Conservation (phyloP, 2,888 invertebrate genomes). For the Smittia aterrima region DNA sequence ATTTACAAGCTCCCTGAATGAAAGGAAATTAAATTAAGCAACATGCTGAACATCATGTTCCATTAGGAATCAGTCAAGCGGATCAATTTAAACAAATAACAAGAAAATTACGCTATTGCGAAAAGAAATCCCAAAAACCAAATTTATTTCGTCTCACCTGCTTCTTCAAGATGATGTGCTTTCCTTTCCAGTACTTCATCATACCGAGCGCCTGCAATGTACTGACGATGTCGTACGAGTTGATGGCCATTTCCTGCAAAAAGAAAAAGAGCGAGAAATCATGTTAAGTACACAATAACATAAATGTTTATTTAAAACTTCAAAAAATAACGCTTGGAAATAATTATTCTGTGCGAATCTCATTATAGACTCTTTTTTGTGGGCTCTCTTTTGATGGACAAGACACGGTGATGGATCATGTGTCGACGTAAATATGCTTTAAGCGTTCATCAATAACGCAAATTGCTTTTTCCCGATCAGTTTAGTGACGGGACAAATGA, state of each 20-base stretch:
- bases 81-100: background rate
- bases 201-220: slow-evolving; percentile 94
- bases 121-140: background rate
- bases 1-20: background rate
- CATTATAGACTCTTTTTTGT: too few species aligned
- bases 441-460: too few species aligned
- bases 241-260: slow-evolving; percentile 84
- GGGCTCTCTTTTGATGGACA: too few species aligned
- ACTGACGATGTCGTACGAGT: slow-evolving; percentile 95
- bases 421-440: too few species aligned
- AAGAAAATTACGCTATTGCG: background rate
- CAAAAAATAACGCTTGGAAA: background rate
- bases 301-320: background rate
- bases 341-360: background rate
- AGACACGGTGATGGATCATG: too few species aligned
- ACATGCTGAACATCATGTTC: slow-evolving; percentile 4
- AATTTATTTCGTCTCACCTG: slow-evolving; percentile 61
- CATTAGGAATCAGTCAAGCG: background rate
- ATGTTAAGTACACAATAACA: slow-evolving; percentile 1
- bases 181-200: slow-evolving; percentile 99
- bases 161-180: slow-evolving; percentile 92
- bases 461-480: too few species aligned
- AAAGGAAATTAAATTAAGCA: slow-evolving; percentile 14
- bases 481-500: background rate
- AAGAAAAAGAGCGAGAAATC: slow-evolving; percentile 57